Evolutionary conservation across 2,888 invertebrate genomes (phyloP).

Genomic region (Hedychridium roseum): DNA sequence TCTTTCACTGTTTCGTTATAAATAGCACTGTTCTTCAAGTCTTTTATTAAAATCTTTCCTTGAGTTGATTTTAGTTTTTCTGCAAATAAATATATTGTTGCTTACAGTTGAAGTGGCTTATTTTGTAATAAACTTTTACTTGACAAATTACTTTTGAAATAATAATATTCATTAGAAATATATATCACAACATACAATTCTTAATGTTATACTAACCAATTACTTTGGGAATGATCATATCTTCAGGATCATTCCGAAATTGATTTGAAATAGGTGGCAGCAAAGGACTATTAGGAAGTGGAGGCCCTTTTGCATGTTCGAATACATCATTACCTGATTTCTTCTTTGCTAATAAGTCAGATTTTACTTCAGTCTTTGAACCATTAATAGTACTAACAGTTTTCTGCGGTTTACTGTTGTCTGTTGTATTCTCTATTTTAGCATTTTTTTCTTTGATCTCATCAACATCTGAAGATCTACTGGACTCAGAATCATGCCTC

Average conservation of each 20-base stretch:
- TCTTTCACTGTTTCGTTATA: constrained; percentile 73
- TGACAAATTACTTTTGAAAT: constrained; percentile 1
- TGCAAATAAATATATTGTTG: constrained; percentile 20
- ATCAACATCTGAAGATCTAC: constrained; percentile 41
- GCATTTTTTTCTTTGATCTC: constrained; percentile 35
- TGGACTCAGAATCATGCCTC: constrained; percentile 48
- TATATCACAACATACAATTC: constrained; percentile 1
- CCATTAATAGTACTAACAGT: neutral
- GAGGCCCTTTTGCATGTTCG: constrained; percentile 15
- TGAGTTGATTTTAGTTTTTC: constrained; percentile 56
- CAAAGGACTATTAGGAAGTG: constrained; percentile 34
- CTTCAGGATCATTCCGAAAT: constrained; percentile 63
- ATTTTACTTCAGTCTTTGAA: neutral
- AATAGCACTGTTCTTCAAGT: constrained; percentile 73
- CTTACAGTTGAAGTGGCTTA: constrained; percentile 6
- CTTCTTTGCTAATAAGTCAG: neutral
- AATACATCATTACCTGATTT: neutral
- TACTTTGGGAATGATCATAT: constrained; percentile 50
- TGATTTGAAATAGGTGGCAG: constrained; percentile 59
- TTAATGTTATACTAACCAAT: constrained; percentile 43
- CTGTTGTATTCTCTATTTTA: constrained; percentile 53
- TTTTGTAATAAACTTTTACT: constrained; percentile 6
- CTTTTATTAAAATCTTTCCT: constrained; percentile 74
- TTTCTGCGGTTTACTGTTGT: constrained; percentile 64
- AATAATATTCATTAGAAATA: neutral